These are phyloP conservation scores for Pipa parva DNA, from an alignment of 2,113 vertebrate genomes.

Conservation along the genomic window DNA sequence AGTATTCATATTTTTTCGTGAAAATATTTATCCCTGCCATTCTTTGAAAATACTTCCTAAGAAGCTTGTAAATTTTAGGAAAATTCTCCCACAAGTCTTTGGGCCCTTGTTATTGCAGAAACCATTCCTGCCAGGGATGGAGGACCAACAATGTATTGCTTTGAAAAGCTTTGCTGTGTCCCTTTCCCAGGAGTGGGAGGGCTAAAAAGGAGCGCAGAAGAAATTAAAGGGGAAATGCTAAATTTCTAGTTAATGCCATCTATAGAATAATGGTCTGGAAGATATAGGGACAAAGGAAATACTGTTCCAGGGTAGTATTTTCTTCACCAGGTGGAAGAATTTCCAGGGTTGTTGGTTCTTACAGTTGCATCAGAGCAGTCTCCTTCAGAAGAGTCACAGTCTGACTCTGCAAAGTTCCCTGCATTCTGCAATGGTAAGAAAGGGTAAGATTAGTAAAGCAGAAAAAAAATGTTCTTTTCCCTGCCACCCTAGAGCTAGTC, in stretches of 20 bases:
- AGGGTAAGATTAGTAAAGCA: too few species aligned
- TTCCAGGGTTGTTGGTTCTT: slow-evolving; percentile 85
- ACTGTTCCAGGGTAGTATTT: slow-evolving; percentile 25
- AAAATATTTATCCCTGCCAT: slow-evolving; percentile 92
- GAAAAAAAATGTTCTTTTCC: too few species aligned
- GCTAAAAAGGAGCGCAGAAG: slow-evolving; percentile 41
- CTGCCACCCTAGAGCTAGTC: too few species aligned
- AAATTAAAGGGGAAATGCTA: slow-evolving; percentile 39
- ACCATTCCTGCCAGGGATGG: slow-evolving; percentile 35
- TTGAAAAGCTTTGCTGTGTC: slow-evolving; percentile 21
- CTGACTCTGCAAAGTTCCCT: slow-evolving; percentile 84
- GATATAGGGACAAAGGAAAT: slow-evolving; percentile 18
- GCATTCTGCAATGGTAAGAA: slow-evolving; percentile 72
- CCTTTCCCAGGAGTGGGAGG: slow-evolving; percentile 42
- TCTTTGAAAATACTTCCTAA: slow-evolving; percentile 75
- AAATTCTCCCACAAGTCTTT: slow-evolving; percentile 48
- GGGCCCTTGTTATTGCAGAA: slow-evolving; percentile 72
- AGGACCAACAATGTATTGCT: slow-evolving; percentile 27
- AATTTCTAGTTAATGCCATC: slow-evolving; percentile 35
- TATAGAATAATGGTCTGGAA: background rate
- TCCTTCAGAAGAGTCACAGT: slow-evolving; percentile 91
- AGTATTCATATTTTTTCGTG: slow-evolving; percentile 87
- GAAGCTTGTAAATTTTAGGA: slow-evolving; percentile 34
- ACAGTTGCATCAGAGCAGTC: slow-evolving; percentile 95
- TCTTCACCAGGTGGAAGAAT: slow-evolving; percentile 89